These are phyloP conservation scores for Microcaecilia unicolor DNA, from an alignment of 2,797 vertebrate species.

Conservation along the genomic window DNA sequence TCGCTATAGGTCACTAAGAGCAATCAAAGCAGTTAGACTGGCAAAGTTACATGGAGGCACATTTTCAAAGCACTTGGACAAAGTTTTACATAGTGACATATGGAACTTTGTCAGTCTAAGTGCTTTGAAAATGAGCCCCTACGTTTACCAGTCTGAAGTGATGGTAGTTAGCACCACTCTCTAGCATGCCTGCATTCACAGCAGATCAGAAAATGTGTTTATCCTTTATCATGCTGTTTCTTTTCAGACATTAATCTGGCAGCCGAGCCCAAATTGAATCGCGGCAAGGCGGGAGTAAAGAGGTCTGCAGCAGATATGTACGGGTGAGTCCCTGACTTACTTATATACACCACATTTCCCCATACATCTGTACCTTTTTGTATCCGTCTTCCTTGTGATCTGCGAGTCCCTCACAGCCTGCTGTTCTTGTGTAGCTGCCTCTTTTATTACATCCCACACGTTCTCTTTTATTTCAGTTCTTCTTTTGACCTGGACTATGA, in stretches of 20 bases:
- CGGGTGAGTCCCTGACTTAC: conserved; percentile 64
- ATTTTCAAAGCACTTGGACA: no score
- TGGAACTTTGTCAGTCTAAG: no score
- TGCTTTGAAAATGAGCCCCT: no score
- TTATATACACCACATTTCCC: no score
- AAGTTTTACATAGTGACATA: no score
- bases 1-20: neutral
- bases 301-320: conserved; percentile 88
- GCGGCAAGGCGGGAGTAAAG: conserved; percentile 75
- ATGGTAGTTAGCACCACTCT: neutral
- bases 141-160: no score
- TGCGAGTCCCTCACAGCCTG: neutral
- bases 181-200: neutral
- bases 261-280: conserved; percentile 82
- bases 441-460: neutral
- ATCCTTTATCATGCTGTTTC: neutral
- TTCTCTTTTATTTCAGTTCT: conserved; percentile 23
- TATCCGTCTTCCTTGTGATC: conserved; percentile 13
- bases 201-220: neutral
- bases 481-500: conserved; percentile 74
- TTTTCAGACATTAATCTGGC: conserved; percentile 80
- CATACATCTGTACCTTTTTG: no score
- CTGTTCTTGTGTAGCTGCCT: no score
- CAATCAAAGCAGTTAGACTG: no score
- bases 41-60: no score